phyloP scores from a whole-genome alignment of 1,140 invertebrate genomes.

The Drosophila bocqueti region DNA sequence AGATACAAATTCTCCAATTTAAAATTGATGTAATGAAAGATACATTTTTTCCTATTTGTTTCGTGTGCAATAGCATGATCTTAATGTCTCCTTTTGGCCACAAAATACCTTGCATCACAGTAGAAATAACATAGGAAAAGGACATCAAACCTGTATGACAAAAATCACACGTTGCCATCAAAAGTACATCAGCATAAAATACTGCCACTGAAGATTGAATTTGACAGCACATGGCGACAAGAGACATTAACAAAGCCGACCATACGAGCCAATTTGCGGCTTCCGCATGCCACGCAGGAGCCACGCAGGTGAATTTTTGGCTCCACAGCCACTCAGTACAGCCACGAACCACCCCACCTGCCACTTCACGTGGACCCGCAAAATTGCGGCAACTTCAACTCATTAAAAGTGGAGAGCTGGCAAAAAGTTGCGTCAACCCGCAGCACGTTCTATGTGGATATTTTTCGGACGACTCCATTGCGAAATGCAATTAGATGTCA shows the following conservation, averaged over 20 bases:
- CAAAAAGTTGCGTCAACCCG: slow-evolving; percentile 55
- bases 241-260: slow-evolving; percentile 38
- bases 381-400: slow-evolving; percentile 60
- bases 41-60: background rate
- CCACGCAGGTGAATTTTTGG: slow-evolving; percentile 16
- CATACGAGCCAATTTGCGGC: slow-evolving; percentile 66
- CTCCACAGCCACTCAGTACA: slow-evolving; percentile 7
- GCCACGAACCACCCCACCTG: background rate
- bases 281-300: slow-evolving; percentile 38
- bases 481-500: slow-evolving; percentile 65
- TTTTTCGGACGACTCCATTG: slow-evolving; percentile 42
- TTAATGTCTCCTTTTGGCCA: too few relatives aligned
- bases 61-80: too few relatives aligned
- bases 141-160: background rate
- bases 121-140: background rate
- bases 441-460: slow-evolving; percentile 41
- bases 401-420: slow-evolving; percentile 66
- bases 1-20: background rate
- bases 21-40: background rate
- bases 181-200: slow-evolving; percentile 36
- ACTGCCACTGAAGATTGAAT: slow-evolving; percentile 26
- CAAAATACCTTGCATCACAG: too few relatives aligned
- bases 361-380: slow-evolving; percentile 46
- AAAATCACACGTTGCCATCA: slow-evolving; percentile 4
- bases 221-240: slow-evolving; percentile 25